Conservation (phyloP, 2,888 invertebrate species). For the Macrophya annulata region DNA sequence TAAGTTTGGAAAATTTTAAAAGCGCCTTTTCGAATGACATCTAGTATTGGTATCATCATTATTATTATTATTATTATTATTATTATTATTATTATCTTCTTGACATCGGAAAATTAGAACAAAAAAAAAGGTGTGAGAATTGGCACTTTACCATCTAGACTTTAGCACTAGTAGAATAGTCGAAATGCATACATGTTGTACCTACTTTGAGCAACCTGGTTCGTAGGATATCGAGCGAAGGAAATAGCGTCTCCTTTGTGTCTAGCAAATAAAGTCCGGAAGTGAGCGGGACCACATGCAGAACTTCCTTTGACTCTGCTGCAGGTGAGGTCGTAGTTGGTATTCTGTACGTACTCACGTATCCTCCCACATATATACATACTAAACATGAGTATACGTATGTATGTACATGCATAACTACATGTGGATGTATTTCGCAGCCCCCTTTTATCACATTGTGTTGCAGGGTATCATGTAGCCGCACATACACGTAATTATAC, state of each 20-base stretch:
- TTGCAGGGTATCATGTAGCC: neutral
- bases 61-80: neutral
- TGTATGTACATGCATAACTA: neutral
- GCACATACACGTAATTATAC: neutral
- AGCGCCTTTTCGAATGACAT: neutral
- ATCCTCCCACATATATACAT: neutral
- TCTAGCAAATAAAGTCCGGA: slow-evolving; percentile 27
- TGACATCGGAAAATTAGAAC: neutral
- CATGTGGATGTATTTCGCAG: neutral
- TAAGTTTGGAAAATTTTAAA: neutral
- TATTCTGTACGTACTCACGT: neutral
- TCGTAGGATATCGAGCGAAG: slow-evolving; percentile 31
- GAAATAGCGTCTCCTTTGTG: slow-evolving; percentile 22
- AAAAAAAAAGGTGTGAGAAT: neutral
- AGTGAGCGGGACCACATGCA: slow-evolving; percentile 3
- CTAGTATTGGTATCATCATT: too few species aligned
- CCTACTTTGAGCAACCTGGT: neutral
- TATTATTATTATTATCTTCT: neutral
- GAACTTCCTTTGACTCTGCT: slow-evolving; percentile 26
- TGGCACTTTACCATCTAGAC: neutral
- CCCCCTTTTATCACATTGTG: neutral
- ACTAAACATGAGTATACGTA: neutral
- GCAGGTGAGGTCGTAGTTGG: neutral
- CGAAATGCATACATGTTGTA: neutral
- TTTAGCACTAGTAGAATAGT: neutral